Percentiles rank a stretch among this genome's conserved stretches.
phyloP scores from a whole-genome alignment of 2,797 vertebrate species.

The Carduelis carduelis region DNA sequence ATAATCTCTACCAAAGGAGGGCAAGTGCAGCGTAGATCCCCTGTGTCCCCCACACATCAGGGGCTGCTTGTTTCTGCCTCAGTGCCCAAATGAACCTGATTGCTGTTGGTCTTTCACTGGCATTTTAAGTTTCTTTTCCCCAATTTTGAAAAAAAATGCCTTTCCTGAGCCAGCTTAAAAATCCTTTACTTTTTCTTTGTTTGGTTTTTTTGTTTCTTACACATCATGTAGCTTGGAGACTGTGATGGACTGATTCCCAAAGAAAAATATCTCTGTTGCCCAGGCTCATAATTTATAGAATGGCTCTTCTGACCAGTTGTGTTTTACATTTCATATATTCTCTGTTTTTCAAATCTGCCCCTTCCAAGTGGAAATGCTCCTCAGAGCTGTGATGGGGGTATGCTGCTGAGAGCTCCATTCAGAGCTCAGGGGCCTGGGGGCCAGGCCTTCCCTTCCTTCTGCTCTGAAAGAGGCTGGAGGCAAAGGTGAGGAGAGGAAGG shows the following conservation, averaged over 20 bases:
- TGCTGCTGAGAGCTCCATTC: constrained; percentile 21
- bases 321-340: constrained; percentile 64
- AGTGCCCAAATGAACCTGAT: background rate
- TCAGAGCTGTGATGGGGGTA: background rate
- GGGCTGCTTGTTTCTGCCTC: rapidly evolving
- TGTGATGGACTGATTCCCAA: constrained; percentile 60
- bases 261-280: constrained; percentile 68
- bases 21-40: background rate
- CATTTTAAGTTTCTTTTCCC: constrained; percentile 47
- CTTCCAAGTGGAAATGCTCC: constrained; percentile 8
- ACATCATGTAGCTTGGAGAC: constrained; percentile 60
- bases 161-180: constrained; percentile 38
- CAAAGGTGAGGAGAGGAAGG: constrained; percentile 12
- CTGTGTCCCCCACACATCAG: rapidly evolving
- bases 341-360: constrained; percentile 60
- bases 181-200: constrained; percentile 40
- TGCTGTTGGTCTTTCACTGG: background rate
- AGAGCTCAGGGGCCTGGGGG: constrained; percentile 3
- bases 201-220: constrained; percentile 65
- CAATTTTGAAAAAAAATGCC: constrained; percentile 25
- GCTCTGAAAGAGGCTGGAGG: background rate
- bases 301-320: constrained; percentile 36
- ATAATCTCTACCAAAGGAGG: background rate
- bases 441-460: background rate
- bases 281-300: constrained; percentile 66